These are phyloP conservation scores for Malaclemys terrapin DNA, from an alignment of 2,113 vertebrate genomes.

Conservation along the genomic window DNA sequence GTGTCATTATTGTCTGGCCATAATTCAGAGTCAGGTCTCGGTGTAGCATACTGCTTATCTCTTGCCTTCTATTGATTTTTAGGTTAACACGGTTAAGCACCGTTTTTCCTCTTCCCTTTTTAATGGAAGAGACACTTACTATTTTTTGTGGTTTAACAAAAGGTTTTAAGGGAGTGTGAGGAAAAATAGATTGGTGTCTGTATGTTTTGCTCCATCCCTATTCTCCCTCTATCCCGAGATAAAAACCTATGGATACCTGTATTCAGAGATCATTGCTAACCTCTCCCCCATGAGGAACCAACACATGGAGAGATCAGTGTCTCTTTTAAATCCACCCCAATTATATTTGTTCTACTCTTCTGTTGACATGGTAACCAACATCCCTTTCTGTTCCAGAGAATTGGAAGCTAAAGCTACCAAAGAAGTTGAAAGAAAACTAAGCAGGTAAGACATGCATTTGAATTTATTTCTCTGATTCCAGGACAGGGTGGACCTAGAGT, in stretches of 20 bases:
- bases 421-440: conserved; percentile 94
- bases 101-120: neutral
- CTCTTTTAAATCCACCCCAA: neutral
- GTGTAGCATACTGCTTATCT: neutral
- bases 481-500: conserved; percentile 34
- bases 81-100: neutral
- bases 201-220: neutral
- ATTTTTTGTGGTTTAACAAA: neutral
- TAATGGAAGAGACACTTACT: neutral
- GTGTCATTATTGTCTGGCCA: neutral
- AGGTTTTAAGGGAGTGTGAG: neutral
- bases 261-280: neutral
- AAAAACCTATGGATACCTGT: neutral
- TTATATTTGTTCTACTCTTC: conserved; percentile 23
- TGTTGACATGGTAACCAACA: conserved; percentile 70
- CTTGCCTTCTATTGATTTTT: neutral
- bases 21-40: neutral
- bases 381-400: conserved; percentile 85
- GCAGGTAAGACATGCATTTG: conserved; percentile 83
- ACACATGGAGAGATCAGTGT: conserved; percentile 37
- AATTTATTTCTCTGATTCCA: conserved; percentile 10
- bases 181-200: neutral
- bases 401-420: conserved; percentile 99
- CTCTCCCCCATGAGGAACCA: neutral
- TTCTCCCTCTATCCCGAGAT: neutral